Percentiles rank a stretch among this genome's conserved stretches.
Evolutionary conservation across 2,113 vertebrate species (phyloP).

Genomic region (Candoia aspera): DNA sequence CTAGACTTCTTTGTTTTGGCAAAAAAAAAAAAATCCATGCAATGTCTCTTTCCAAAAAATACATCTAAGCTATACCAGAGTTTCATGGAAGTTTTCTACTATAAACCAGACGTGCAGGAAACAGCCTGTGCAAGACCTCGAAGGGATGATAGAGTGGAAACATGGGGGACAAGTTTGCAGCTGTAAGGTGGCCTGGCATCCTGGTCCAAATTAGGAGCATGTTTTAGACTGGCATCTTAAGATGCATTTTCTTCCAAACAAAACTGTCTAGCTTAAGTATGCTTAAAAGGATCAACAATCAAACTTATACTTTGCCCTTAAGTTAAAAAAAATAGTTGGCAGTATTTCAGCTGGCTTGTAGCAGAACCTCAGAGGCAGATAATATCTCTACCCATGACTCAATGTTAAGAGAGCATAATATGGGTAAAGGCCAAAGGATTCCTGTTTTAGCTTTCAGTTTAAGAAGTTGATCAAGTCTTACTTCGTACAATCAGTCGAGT

Average conservation of each 20-base stretch:
- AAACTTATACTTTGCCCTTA: background rate
- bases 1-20: background rate
- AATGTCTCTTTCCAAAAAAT: background rate
- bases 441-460: background rate
- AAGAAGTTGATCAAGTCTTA: constrained; percentile 66
- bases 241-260: background rate
- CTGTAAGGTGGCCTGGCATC: background rate
- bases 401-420: background rate
- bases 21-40: no score
- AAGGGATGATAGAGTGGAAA: background rate
- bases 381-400: background rate
- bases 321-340: background rate
- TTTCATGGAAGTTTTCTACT: background rate
- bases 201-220: background rate
- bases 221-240: background rate
- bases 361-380: background rate
- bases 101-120: background rate
- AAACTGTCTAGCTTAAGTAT: background rate
- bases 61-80: background rate
- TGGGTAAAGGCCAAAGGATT: no score
- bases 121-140: background rate
- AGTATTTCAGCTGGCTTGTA: background rate
- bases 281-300: background rate
- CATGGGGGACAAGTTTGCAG: background rate
- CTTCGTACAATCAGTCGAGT: constrained; percentile 87